These are phyloP conservation scores for Bagarius yarrelli DNA, from an alignment of 2,113 vertebrate genomes.

Conservation along the genomic window DNA sequence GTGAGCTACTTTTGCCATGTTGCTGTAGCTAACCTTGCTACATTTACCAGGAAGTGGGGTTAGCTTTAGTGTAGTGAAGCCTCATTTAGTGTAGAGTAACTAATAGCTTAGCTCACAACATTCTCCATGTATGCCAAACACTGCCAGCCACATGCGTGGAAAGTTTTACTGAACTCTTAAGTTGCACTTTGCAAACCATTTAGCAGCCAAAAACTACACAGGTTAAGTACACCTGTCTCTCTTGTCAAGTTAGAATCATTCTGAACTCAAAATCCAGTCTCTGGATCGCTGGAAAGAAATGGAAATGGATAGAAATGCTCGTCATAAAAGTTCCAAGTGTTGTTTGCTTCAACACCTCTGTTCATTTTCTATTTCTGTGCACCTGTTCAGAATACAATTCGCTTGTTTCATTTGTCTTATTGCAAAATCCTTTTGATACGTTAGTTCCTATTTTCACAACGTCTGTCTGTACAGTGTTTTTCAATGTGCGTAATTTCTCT, in stretches of 20 bases:
- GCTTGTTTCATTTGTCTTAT: background rate
- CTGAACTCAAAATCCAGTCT: background rate
- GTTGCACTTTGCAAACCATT: conserved; percentile 13
- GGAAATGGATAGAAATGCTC: background rate
- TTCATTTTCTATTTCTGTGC: background rate
- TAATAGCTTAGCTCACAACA: background rate
- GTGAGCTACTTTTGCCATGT: too few species aligned
- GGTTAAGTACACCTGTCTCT: background rate
- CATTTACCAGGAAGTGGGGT: too few species aligned
- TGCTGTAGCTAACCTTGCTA: too few species aligned
- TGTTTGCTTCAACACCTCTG: too few species aligned
- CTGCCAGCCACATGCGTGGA: background rate
- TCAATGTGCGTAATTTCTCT: background rate
- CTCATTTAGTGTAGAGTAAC: too few species aligned
- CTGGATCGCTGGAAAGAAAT: background rate
- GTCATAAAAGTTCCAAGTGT: background rate
- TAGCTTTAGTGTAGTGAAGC: background rate
- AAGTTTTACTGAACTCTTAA: background rate
- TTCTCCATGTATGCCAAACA: background rate
- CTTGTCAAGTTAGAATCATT: conserved; percentile 3
- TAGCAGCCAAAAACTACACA: conserved; percentile 5
- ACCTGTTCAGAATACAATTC: background rate
- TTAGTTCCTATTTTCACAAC: background rate
- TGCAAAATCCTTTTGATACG: background rate
- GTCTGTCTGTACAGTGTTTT: background rate